Conservation (phyloP, 2,113 vertebrate genomes). For the Empidonax alnorum region DNA sequence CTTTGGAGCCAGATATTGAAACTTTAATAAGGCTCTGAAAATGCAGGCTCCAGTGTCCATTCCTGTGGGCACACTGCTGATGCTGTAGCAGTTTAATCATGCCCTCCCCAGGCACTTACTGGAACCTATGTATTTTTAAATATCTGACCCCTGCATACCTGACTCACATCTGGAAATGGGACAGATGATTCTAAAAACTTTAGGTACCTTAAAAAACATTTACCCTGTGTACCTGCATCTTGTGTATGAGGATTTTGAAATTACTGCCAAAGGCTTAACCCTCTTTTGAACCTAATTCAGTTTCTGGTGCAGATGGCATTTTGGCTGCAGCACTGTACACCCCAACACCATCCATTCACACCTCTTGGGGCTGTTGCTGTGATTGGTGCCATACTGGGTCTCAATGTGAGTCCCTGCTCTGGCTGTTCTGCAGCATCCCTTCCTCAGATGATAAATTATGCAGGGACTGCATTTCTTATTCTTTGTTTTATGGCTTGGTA, state of each 20-base stretch:
- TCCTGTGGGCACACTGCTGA: not conserved
- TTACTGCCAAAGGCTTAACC: not conserved
- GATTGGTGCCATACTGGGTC: not conserved
- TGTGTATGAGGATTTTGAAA: not conserved
- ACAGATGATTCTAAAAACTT: not conserved
- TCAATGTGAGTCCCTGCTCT: not conserved
- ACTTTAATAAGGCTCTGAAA: not conserved
- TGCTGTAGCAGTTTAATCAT: not conserved
- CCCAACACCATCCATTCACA: not conserved
- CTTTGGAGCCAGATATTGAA: not conserved
- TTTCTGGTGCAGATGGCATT: not conserved
- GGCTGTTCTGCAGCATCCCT: not conserved
- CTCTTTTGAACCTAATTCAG: not conserved
- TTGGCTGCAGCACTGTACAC: not conserved
- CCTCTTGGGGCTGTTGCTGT: not conserved
- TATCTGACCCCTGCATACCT: not conserved
- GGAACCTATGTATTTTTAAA: not conserved
- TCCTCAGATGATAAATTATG: not conserved
- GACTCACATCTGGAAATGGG: not conserved
- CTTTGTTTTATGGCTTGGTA: not conserved
- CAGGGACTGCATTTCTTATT: not conserved
- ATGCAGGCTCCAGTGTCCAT: not conserved
- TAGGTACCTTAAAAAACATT: not conserved
- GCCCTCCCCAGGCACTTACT: not conserved
- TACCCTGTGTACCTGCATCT: not conserved